A percentile compares a stretch with the other conserved stretches of the same genome.
Conservation (phyloP, 2,888 invertebrate genomes). For the Uropetala carovei region DNA sequence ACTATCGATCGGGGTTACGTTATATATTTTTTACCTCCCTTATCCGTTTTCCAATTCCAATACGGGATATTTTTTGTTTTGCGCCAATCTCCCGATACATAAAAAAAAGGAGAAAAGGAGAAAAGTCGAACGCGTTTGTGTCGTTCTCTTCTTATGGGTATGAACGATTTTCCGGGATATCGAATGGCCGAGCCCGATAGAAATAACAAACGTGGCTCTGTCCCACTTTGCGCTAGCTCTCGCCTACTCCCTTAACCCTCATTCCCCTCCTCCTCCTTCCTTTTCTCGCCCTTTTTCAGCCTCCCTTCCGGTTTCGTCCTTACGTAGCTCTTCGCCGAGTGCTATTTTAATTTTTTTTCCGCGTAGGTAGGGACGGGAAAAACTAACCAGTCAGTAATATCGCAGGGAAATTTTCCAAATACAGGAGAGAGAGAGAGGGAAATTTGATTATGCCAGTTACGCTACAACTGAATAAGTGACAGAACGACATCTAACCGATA, state of each 20-base stretch:
- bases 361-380: too few species aligned
- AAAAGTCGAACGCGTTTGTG: neutral
- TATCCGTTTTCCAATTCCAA: neutral
- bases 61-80: neutral
- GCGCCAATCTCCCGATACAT: neutral
- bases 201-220: neutral
- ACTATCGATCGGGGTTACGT: neutral
- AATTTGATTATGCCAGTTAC: too few species aligned
- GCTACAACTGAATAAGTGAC: too few species aligned
- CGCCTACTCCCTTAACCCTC: neutral
- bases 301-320: too few species aligned
- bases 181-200: neutral
- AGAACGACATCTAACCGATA: too few species aligned
- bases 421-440: too few species aligned
- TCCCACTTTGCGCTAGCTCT: neutral
- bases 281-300: too few species aligned
- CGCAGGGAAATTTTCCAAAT: too few species aligned
- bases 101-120: too few species aligned
- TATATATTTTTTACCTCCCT: neutral
- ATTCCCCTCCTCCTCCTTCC: neutral
- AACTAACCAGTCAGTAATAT: too few species aligned
- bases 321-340: too few species aligned
- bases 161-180: neutral
- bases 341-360: too few species aligned
- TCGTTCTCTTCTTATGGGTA: neutral